phyloP scores from a whole-genome alignment of 2,888 invertebrate genomes.

The Noctua comes region DNA sequence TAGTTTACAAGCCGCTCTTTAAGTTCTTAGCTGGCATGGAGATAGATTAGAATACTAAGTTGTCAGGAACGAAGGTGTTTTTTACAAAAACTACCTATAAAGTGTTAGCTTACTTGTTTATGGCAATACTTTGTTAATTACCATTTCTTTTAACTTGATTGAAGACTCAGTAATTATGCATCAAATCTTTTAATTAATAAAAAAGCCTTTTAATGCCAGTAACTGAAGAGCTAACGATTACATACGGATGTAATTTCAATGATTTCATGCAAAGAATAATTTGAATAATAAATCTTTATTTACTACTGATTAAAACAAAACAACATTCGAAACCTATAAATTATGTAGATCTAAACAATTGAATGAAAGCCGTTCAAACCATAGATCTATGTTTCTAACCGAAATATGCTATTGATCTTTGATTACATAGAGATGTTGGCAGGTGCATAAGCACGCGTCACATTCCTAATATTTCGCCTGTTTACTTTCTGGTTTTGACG shows the following conservation, averaged over 20 bases:
- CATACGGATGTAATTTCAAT: too few relatives aligned
- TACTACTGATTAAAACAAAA: not conserved
- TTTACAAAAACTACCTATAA: not conserved
- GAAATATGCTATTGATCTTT: not conserved
- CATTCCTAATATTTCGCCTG: not conserved
- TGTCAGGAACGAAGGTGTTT: conserved; percentile 23
- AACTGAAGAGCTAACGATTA: too few relatives aligned
- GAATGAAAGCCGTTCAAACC: too few relatives aligned
- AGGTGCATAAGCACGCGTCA: not conserved
- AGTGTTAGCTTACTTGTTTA: conserved; percentile 2
- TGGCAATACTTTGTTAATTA: conserved; percentile 1
- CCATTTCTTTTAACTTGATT: not conserved
- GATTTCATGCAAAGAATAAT: too few relatives aligned
- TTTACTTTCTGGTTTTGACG: not conserved
- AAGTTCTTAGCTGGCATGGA: conserved; percentile 60
- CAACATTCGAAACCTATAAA: not conserved
- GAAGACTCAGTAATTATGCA: not conserved
- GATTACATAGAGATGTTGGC: not conserved
- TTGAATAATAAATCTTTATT: too few relatives aligned
- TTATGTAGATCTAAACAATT: not conserved
- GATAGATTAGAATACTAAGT: conserved; percentile 59
- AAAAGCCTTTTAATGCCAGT: too few relatives aligned
- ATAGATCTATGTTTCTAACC: not conserved
- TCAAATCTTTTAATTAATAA: too few relatives aligned
- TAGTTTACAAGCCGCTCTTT: conserved; percentile 66